Evolutionary conservation across 2,888 invertebrate species (phyloP), one percentile per base, ranked within the genome.

Genomic region (Cinara cedri): DNA sequence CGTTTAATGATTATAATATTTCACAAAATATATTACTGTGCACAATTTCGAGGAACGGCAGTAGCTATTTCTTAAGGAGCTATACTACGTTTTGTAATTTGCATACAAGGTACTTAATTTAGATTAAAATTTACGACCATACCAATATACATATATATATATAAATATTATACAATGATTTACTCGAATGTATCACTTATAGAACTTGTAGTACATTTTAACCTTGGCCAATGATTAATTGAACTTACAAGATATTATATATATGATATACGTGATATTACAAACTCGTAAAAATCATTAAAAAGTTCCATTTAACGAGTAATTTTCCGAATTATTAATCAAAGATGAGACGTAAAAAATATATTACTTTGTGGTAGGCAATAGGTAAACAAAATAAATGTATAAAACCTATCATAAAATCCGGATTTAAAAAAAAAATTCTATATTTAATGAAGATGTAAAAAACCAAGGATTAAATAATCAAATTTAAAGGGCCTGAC

Each of bases 81-180:
- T 70, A 19, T n/a, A n/a, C n/a, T n/a, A 19, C 6, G 13, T 70
- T 54, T 68, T 19, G 13, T 70, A 21, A 70, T 70, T 54, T 54
- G 42, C 70, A n/a, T n/a, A n/a, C n/a, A n/a, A n/a, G n/a, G 54
- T 42, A 42, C 54, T n/a, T 63, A 63, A 63, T 63, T 19, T 55
- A 13, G 34, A 42, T 71, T 10, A 42, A 55, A 3, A 42, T 55
- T 19, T 71, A 19, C 19, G 19, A 54, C 3, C 13, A 19, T 4
- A 19, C 21, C 34, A 46, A 46, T 46, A 46, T 44, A 44, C 55
- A 21, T 21, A 21, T 19, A 55, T 21, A n/a, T 3, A n/a, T 19
- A 54, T n/a, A 57, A 14, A 16, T 0, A 21, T 9, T 21, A 60
- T 26, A 6, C 34, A 34, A 34, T n/a, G n/a, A 19, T 57, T 57